Evolutionary conservation across 1,140 invertebrate species (phyloP).

Genomic region (Drosophila orena): DNA sequence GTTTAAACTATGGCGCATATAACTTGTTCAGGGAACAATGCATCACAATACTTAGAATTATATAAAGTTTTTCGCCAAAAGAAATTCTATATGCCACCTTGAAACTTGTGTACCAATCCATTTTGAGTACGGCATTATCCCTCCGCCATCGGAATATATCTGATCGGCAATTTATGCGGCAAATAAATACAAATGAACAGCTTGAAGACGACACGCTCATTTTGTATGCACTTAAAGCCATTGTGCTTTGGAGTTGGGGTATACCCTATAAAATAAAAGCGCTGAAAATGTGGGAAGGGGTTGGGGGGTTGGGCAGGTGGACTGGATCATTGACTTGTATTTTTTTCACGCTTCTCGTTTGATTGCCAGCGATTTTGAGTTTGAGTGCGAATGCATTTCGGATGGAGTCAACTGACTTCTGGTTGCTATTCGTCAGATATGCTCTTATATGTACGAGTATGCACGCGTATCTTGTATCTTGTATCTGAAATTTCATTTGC

Average conservation of each 20-base stretch:
- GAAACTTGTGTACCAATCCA: slow-evolving; percentile 20
- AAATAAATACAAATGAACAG: slow-evolving; percentile 43
- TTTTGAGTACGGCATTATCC: not conserved
- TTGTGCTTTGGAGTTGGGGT: slow-evolving; percentile 49
- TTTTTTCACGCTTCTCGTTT: slow-evolving; percentile 46
- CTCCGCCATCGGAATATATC: not conserved
- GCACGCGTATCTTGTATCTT: slow-evolving; percentile 31
- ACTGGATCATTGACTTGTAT: slow-evolving; percentile 8
- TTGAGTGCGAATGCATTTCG: slow-evolving; percentile 47
- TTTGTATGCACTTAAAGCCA: slow-evolving; percentile 79
- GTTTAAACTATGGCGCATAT: not conserved
- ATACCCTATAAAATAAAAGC: not conserved
- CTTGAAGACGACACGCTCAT: slow-evolving; percentile 58
- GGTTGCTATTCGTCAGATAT: slow-evolving; percentile 19
- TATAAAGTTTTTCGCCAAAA: slow-evolving; percentile 15
- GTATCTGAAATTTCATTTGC: slow-evolving; percentile 70
- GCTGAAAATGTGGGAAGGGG: not conserved
- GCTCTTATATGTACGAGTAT: not conserved
- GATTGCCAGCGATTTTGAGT: slow-evolving; percentile 37
- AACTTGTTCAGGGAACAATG: too few relatives aligned
- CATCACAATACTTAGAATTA: too few relatives aligned
- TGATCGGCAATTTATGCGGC: slow-evolving; percentile 65
- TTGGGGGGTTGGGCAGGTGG: not conserved
- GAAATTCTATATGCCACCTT: slow-evolving; percentile 23
- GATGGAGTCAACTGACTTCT: slow-evolving; percentile 24